phyloP scores from a whole-genome alignment of 2,888 invertebrate species.

The Eledona agricola region DNA sequence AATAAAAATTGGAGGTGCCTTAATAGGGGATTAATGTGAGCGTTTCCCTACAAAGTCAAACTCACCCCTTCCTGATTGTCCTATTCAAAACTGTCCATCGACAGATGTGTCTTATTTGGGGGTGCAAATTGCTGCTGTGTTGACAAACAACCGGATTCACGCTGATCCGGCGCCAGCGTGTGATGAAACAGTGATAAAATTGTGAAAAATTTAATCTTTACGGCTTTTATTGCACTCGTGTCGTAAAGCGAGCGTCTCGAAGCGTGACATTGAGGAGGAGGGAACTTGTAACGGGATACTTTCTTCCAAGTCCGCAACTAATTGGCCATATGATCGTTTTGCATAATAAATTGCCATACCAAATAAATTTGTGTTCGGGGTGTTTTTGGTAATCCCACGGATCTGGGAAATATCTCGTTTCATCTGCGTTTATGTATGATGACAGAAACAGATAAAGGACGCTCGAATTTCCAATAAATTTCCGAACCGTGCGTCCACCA shows the following conservation, averaged over 20 bases:
- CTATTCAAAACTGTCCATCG: constrained; percentile 42
- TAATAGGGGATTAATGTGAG: constrained; percentile 23
- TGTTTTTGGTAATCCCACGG: constrained; percentile 24
- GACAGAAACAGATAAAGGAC: constrained; percentile 29
- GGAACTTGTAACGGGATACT: constrained; percentile 18
- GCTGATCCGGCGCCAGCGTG: constrained; percentile 9
- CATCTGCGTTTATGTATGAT: constrained; percentile 26
- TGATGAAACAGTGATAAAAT: constrained; percentile 10
- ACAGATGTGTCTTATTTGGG: constrained; percentile 54
- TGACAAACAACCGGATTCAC: constrained; percentile 4
- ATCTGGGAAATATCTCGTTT: constrained; percentile 27
- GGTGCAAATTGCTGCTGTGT: constrained; percentile 12
- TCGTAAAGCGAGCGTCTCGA: background rate
- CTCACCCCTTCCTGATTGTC: constrained; percentile 24
- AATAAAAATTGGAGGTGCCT: constrained; percentile 20
- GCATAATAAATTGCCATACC: constrained; percentile 18
- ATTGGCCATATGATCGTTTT: constrained; percentile 20
- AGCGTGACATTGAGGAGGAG: constrained; percentile 3
- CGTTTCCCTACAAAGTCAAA: constrained; percentile 16
- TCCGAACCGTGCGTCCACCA: background rate
- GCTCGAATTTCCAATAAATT: constrained; percentile 13
- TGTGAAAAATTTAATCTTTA: constrained; percentile 16
- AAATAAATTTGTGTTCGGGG: constrained; percentile 14
- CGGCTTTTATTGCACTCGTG: background rate
- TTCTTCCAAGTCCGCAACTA: constrained; percentile 8